Conservation (phyloP, 2,113 vertebrate species). For the Pogona vitticeps region DNA sequence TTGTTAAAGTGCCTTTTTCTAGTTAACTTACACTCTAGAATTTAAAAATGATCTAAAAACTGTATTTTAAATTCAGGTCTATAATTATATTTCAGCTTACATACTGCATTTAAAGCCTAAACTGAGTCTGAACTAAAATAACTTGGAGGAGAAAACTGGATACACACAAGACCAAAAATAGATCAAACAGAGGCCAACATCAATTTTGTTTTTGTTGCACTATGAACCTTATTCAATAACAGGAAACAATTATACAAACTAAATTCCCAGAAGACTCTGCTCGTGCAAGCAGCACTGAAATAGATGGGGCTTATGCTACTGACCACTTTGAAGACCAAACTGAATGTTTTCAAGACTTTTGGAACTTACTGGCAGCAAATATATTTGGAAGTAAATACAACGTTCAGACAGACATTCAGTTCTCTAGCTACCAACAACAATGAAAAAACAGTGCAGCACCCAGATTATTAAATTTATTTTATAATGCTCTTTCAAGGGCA, state of each 20-base stretch:
- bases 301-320: not conserved
- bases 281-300: not conserved
- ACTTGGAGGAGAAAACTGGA: not conserved
- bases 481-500: not conserved
- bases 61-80: not conserved
- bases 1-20: not conserved
- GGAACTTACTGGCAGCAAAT: constrained; percentile 33
- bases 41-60: not conserved
- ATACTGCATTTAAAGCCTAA: not conserved
- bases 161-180: constrained; percentile 18
- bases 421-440: constrained; percentile 51
- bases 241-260: constrained; percentile 32
- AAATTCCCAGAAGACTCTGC: not conserved
- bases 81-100: not conserved
- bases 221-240: constrained; percentile 45
- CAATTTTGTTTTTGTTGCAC: constrained; percentile 34
- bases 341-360: constrained; percentile 37
- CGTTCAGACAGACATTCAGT: constrained; percentile 33
- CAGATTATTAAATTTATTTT: constrained; percentile 16
- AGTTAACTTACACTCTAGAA: not conserved
- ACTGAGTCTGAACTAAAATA: not conserved
- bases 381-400: constrained; percentile 38
- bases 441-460: constrained; percentile 48
- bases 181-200: constrained; percentile 35
- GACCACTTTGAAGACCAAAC: not conserved